Evolutionary conservation across 1,140 invertebrate species (phyloP).

Genomic region (Drosophila parvula): DNA sequence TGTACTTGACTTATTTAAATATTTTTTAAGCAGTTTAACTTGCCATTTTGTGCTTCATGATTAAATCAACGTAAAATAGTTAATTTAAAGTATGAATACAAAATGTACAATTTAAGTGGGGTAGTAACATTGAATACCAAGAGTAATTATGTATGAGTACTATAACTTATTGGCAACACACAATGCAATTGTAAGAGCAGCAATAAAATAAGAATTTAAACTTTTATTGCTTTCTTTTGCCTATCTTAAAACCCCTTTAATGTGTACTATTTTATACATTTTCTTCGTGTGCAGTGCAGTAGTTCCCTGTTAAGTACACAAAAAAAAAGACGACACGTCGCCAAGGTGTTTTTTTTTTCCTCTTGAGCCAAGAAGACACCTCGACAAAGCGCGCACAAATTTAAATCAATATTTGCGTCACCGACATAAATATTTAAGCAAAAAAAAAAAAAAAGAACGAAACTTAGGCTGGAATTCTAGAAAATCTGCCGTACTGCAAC

Average conservation of each 20-base stretch:
- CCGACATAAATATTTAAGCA: slow-evolving; percentile 69
- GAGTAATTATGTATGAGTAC: too few relatives aligned
- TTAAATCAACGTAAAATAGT: too few relatives aligned
- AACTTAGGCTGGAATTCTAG: slow-evolving; percentile 18
- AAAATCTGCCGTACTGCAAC: slow-evolving; percentile 15
- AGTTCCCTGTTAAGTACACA: slow-evolving; percentile 3
- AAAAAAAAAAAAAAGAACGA: background rate
- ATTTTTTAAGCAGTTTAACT: too few relatives aligned
- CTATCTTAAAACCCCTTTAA: background rate
- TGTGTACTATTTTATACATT: background rate
- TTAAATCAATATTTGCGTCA: slow-evolving; percentile 75
- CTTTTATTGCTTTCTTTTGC: background rate
- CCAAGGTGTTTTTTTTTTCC: slow-evolving; percentile 22
- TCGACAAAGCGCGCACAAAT: slow-evolving; percentile 41
- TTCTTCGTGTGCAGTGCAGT: background rate
- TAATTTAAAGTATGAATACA: too few relatives aligned
- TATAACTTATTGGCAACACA: too few relatives aligned
- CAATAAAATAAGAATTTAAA: too few relatives aligned
- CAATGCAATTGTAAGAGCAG: too few relatives aligned
- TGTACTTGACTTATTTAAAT: too few relatives aligned
- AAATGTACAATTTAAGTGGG: too few relatives aligned
- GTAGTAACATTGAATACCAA: too few relatives aligned
- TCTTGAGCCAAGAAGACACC: slow-evolving; percentile 32
- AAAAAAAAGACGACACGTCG: slow-evolving; percentile 11
- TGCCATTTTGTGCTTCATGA: too few relatives aligned